Evolutionary conservation across 2,797 vertebrate genomes (phyloP).

Genomic region (Babyrousa celebensis): DNA sequence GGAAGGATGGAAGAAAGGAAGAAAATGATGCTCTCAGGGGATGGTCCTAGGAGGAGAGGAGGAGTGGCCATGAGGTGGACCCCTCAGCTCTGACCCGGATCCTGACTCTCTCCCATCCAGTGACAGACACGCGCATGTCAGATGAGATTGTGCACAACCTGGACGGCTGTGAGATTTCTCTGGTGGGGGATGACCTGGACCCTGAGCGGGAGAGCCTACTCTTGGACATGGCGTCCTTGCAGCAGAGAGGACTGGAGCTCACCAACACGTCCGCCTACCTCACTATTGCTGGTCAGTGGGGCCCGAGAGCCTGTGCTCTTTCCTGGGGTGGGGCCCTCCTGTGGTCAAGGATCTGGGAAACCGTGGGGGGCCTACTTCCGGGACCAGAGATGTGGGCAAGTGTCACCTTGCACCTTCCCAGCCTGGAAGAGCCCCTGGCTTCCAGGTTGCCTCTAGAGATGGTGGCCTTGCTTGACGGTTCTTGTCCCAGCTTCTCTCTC

Average conservation of each 20-base stretch:
- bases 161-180: slow-evolving; percentile 98
- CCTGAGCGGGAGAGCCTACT: slow-evolving; percentile 96
- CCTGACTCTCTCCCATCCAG: slow-evolving; percentile 74
- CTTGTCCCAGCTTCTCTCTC: neutral
- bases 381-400: neutral
- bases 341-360: neutral
- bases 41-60: neutral
- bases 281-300: slow-evolving; percentile 85
- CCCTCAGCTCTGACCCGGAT: slow-evolving; percentile 35
- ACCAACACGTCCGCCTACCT: slow-evolving; percentile 98
- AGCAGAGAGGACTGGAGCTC: slow-evolving; percentile 97
- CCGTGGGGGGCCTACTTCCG: neutral
- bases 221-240: slow-evolving; percentile 95
- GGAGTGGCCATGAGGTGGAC: neutral
- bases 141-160: slow-evolving; percentile 99
- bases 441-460: neutral
- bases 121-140: slow-evolving; percentile 95
- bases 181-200: slow-evolving; percentile 97
- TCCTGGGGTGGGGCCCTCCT: neutral
- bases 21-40: neutral
- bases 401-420: neutral
- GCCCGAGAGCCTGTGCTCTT: neutral
- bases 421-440: slow-evolving; percentile 40
- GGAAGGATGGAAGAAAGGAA: too few relatives aligned
- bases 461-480: neutral